phyloP scores from a whole-genome alignment of 2,888 invertebrate genomes.

The Tupiocoris notatus region DNA sequence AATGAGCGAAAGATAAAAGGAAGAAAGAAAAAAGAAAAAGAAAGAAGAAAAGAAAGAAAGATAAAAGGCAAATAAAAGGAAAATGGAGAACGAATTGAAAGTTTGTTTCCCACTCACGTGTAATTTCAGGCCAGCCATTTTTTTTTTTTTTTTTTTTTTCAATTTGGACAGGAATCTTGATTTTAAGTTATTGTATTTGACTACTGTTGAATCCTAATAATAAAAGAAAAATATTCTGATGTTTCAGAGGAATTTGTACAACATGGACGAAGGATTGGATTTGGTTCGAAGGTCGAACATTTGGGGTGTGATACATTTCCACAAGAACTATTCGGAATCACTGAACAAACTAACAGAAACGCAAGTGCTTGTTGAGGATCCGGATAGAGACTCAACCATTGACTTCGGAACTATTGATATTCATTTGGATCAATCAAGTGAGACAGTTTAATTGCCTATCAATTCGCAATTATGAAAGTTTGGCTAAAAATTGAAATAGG shows the following conservation, averaged over 20 bases:
- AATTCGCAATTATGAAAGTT: constrained; percentile 26
- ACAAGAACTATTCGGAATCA: constrained; percentile 47
- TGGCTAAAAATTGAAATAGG: constrained; percentile 1
- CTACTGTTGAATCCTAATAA: too few relatives aligned
- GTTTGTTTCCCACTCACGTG: too few relatives aligned
- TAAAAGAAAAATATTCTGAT: too few relatives aligned
- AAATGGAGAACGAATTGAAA: too few relatives aligned
- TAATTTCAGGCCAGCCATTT: too few relatives aligned
- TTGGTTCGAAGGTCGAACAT: constrained; percentile 42
- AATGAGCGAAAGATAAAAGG: too few relatives aligned
- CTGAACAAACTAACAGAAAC: constrained; percentile 30
- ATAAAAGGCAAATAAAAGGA: too few relatives aligned
- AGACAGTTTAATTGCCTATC: constrained; percentile 52
- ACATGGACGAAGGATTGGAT: constrained; percentile 35
- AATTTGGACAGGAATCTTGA: too few relatives aligned
- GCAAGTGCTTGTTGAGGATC: background rate
- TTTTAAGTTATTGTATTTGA: too few relatives aligned
- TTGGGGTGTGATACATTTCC: constrained; percentile 49
- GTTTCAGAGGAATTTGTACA: constrained; percentile 19
- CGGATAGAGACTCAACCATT: constrained; percentile 48
- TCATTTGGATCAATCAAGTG: constrained; percentile 75
- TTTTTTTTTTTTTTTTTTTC: too few relatives aligned
- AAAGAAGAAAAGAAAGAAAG: too few relatives aligned
- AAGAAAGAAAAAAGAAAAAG: too few relatives aligned
- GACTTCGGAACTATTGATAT: constrained; percentile 63